Evolutionary conservation across 2,113 vertebrate species (phyloP).

Genomic region (Aptenodytes forsteri): DNA sequence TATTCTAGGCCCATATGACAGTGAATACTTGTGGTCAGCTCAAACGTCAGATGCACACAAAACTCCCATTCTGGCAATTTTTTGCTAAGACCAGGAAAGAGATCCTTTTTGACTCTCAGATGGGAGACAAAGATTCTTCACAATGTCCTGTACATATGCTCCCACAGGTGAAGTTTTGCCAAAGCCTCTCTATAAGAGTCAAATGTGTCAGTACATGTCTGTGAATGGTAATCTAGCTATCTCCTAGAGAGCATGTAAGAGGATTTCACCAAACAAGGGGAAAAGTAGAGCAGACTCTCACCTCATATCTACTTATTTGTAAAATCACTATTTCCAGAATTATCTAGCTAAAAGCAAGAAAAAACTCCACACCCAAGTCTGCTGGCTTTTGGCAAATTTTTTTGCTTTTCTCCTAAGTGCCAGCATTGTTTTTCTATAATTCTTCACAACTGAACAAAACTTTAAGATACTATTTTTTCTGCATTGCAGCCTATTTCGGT

Average conservation of each 20-base stretch:
- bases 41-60: background rate
- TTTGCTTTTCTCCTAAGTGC: background rate
- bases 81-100: background rate
- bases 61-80: background rate
- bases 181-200: background rate
- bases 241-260: background rate
- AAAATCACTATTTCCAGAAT: background rate
- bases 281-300: background rate
- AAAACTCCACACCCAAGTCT: background rate
- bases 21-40: background rate
- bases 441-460: background rate
- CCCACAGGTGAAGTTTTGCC: background rate
- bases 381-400: background rate
- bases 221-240: background rate
- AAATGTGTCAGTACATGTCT: background rate
- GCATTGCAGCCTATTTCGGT: background rate
- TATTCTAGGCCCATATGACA: background rate
- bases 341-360: background rate
- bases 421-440: background rate
- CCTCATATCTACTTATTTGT: background rate
- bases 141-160: background rate
- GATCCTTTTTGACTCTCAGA: background rate
- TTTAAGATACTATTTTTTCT: background rate
- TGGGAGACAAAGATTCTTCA: background rate
- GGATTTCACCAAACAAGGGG: background rate